Conservation (phyloP, 1,140 invertebrate species). For the Diprion similis region DNA sequence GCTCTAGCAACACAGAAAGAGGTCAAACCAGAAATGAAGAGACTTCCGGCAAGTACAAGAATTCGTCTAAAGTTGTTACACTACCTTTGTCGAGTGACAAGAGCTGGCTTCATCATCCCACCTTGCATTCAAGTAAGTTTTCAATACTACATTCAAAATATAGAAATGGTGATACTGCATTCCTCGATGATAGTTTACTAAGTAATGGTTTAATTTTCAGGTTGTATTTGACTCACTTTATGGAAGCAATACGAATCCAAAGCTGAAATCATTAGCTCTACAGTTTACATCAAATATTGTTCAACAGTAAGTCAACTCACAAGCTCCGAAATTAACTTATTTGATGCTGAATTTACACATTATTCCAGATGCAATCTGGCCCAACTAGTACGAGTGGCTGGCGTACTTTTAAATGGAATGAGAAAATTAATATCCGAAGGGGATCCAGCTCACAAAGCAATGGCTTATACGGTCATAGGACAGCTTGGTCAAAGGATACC, state of each 20-base stretch:
- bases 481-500: constrained; percentile 75
- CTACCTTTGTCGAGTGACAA: constrained; percentile 80
- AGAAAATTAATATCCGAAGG: constrained; percentile 57
- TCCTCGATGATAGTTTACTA: not conserved
- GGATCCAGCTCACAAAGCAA: constrained; percentile 68
- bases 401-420: constrained; percentile 57
- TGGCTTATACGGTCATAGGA: constrained; percentile 80
- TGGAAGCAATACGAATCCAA: constrained; percentile 82
- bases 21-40: constrained; percentile 69
- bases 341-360: constrained; percentile 16
- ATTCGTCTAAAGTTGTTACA: constrained; percentile 86
- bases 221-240: constrained; percentile 89
- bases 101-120: constrained; percentile 80
- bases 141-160: constrained; percentile 1
- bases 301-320: constrained; percentile 68
- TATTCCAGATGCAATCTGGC: constrained; percentile 46
- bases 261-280: constrained; percentile 80
- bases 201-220: constrained; percentile 54
- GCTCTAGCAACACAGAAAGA: constrained; percentile 64
- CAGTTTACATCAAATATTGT: constrained; percentile 85
- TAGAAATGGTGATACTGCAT: not conserved
- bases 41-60: constrained; percentile 78
- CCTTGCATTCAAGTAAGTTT: constrained; percentile 76
- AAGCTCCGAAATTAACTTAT: constrained; percentile 2
- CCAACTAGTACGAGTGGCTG: constrained; percentile 51